Conservation (phyloP, 2,797 vertebrate genomes). For the Steatocranus sp. region DNA sequence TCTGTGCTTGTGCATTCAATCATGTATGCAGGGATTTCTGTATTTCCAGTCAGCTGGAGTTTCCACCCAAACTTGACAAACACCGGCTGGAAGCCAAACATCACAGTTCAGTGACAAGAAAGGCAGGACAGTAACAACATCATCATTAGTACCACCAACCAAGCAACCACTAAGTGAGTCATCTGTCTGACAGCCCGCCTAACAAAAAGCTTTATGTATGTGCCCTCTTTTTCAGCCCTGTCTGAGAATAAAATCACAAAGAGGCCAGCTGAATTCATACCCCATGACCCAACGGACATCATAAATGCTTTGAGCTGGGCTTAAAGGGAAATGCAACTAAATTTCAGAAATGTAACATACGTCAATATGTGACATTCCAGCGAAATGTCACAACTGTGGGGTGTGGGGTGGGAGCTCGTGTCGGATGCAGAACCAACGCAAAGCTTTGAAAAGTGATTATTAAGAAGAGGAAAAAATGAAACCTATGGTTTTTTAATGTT, state of each 20-base stretch:
- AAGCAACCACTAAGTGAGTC: constrained; percentile 37
- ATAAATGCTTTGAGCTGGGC: neutral
- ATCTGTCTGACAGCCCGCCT: constrained; percentile 17
- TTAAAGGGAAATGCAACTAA: neutral
- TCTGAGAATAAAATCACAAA: constrained; percentile 21
- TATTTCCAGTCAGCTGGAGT: neutral
- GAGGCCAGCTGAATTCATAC: neutral
- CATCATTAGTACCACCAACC: constrained; percentile 9
- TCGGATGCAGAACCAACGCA: neutral
- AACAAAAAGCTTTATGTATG: constrained; percentile 20
- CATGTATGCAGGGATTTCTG: neutral
- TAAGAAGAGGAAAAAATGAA: neutral
- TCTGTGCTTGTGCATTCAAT: neutral
- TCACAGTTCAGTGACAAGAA: neutral
- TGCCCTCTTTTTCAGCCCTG: constrained; percentile 26
- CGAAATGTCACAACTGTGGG: neutral
- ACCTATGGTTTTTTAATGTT: neutral
- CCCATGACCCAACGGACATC: neutral
- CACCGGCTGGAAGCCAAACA: neutral
- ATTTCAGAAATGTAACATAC: neutral
- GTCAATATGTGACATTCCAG: neutral
- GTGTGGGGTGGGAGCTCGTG: neutral
- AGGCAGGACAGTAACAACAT: neutral
- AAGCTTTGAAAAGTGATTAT: neutral
- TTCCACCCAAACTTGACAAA: neutral